Conservation (phyloP, 2,797 vertebrate genomes). For the Argentina silus region DNA sequence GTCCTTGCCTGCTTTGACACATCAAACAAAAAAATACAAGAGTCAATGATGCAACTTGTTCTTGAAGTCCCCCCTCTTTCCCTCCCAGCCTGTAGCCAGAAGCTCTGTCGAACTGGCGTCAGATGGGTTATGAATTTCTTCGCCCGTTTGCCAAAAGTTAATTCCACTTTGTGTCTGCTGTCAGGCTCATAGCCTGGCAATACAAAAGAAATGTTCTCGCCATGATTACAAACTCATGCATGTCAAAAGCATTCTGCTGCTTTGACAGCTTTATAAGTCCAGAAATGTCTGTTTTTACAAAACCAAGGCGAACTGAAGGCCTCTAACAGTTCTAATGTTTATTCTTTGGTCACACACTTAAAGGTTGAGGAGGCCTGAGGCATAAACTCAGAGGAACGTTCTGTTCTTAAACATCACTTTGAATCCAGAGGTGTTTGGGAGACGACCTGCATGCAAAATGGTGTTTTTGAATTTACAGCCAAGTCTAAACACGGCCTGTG, state of each 20-base stretch:
- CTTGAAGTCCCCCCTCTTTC: conserved; percentile 40
- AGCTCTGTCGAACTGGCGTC: conserved; percentile 68
- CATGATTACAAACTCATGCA: conserved; percentile 37
- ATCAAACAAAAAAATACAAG: conserved; percentile 50
- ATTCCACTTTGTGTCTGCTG: conserved; percentile 61
- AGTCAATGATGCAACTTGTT: conserved; percentile 63
- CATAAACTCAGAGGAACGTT: conserved; percentile 5
- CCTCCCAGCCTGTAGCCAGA: conserved; percentile 52
- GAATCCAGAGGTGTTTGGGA: conserved; percentile 4
- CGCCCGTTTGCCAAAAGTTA: conserved; percentile 63
- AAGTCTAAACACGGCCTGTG: conserved; percentile 24
- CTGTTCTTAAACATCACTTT: conserved; percentile 25
- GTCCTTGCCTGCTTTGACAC: conserved; percentile 51
- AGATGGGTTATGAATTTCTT: conserved; percentile 61
- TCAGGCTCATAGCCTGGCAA: conserved; percentile 56
- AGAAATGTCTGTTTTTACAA: conserved; percentile 16
- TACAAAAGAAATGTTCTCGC: conserved; percentile 21
- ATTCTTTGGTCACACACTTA: conserved; percentile 16
- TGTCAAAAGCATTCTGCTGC: conserved; percentile 41
- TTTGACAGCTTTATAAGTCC: conserved; percentile 31
- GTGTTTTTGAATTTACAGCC: conserved; percentile 21
- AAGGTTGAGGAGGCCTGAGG: neutral
- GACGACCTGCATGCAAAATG: conserved; percentile 1
- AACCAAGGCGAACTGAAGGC: conserved; percentile 4
- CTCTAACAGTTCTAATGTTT: conserved; percentile 24